Percentiles rank a stretch among this genome's conserved stretches.
phyloP scores from a whole-genome alignment of 2,888 invertebrate genomes.

The Chloroclysta siterata region DNA sequence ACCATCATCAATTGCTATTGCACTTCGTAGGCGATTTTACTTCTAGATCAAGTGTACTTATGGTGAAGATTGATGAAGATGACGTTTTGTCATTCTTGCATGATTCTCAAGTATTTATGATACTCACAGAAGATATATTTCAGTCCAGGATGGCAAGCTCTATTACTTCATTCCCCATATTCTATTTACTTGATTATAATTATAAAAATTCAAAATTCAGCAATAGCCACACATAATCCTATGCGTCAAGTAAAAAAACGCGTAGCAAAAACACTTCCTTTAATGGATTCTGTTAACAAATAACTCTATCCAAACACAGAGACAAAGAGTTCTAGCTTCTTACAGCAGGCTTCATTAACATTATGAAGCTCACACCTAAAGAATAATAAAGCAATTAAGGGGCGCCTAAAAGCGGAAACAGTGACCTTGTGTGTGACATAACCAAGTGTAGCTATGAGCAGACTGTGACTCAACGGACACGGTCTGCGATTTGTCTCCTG shows the following conservation, averaged over 20 bases:
- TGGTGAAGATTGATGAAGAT: constrained; percentile 8
- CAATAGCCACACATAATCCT: no score
- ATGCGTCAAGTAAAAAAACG: background rate
- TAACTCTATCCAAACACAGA: background rate
- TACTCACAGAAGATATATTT: background rate
- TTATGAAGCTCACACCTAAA: constrained; percentile 19
- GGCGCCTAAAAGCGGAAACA: constrained; percentile 42
- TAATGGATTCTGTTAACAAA: background rate
- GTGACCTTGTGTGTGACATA: constrained; percentile 44
- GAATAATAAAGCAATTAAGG: constrained; percentile 39
- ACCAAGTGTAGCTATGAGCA: constrained; percentile 25
- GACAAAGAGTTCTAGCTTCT: background rate
- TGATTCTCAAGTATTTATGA: background rate
- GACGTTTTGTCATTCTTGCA: background rate
- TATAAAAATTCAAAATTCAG: no score
- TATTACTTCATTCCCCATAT: no score
- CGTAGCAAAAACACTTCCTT: background rate
- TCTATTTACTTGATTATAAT: no score
- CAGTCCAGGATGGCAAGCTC: background rate
- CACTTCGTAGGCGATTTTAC: constrained; percentile 16
- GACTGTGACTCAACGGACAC: constrained; percentile 43
- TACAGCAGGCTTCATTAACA: background rate
- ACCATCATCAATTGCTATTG: constrained; percentile 25
- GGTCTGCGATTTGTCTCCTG: constrained; percentile 50
- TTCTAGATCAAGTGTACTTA: constrained; percentile 7